Base-by-base conservation (phyloP, 2,888 invertebrate species). In the Himalopsyche kuldschensis region DNA sequence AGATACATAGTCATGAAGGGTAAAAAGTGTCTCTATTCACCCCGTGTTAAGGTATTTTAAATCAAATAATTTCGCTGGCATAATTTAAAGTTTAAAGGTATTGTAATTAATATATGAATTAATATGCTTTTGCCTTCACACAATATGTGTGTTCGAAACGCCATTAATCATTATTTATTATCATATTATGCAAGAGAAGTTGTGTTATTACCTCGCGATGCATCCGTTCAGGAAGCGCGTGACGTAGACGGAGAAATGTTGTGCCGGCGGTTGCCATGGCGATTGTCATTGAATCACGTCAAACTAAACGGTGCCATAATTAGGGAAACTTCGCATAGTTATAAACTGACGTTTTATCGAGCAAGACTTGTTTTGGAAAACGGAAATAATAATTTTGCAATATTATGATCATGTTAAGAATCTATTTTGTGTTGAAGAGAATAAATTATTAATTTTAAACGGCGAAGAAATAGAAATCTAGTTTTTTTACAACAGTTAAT, bases 201-300 rank as follows among this genome's bases (percentile, higher is more conserved):
- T 27, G 27, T 69, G 69, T 27, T 27, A 69, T 69, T 69, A 69
- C 69, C 69, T 69, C 69, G 30, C 27, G 69, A 30, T 69, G 69
- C 69, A 69, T 69, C 69, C 69, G 69, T 69, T 15, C 69, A 69
- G 69, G 69, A 69, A 69, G 27, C 69, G 69, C 69, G 69, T 69
- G 80, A 81, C 80, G 80, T 46, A 46, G 80, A 47, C 80, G 69
- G 30, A 27, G 69, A 27, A 69, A 32, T 81, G 80, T 81, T 81
- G 75, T 75, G 46, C 55, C n/a, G 31, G 17, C 41, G 46, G 80
- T 81, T 41, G 15, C 80, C 48, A 81, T 81, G 75, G 31, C 80
- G 80, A 81, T 47, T 76, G 80, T 46, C 80, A 27, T 75, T 41
- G 46, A 46, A 47, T 46, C 69, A 69, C 69, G 69, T 69, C 30